Evolutionary conservation across 1,140 invertebrate species (phyloP).

Genomic region (Chrysopa pallens): DNA sequence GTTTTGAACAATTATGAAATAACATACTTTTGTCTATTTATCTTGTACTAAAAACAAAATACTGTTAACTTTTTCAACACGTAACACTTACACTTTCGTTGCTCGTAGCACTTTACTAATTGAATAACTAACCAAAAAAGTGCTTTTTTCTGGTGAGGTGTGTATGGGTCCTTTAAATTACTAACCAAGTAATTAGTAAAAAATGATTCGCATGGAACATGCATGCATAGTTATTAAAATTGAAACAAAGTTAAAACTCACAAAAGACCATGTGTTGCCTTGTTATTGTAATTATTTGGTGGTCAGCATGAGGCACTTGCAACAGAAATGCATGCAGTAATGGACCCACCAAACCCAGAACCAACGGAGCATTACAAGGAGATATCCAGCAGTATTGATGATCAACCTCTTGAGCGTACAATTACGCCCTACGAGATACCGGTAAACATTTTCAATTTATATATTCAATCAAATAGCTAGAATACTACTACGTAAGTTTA

Average conservation of each 20-base stretch:
- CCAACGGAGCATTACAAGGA: constrained; percentile 28
- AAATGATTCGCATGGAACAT: not conserved
- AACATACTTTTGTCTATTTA: too few species aligned
- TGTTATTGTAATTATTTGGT: not conserved
- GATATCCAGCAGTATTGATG: constrained; percentile 31
- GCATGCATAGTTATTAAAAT: not conserved
- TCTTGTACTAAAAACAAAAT: too few species aligned
- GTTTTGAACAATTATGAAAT: too few species aligned
- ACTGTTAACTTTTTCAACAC: too few species aligned
- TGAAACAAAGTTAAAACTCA: not conserved
- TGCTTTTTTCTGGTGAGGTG: too few species aligned
- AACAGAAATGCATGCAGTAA: constrained; percentile 4
- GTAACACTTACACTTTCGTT: too few species aligned
- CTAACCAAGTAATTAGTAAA: too few species aligned
- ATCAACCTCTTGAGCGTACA: constrained; percentile 13
- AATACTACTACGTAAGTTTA: too few species aligned
- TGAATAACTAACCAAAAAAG: too few species aligned
- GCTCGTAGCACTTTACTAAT: too few species aligned
- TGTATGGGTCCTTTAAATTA: too few species aligned
- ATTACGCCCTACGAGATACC: not conserved
- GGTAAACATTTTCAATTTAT: not conserved
- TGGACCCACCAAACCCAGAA: constrained; percentile 16
- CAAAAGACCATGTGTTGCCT: not conserved
- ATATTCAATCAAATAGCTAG: too few species aligned
- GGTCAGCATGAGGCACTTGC: constrained; percentile 20